Base-by-base conservation (phyloP, 2,797 vertebrate species). In the Peromyscus attwateri region DNA sequence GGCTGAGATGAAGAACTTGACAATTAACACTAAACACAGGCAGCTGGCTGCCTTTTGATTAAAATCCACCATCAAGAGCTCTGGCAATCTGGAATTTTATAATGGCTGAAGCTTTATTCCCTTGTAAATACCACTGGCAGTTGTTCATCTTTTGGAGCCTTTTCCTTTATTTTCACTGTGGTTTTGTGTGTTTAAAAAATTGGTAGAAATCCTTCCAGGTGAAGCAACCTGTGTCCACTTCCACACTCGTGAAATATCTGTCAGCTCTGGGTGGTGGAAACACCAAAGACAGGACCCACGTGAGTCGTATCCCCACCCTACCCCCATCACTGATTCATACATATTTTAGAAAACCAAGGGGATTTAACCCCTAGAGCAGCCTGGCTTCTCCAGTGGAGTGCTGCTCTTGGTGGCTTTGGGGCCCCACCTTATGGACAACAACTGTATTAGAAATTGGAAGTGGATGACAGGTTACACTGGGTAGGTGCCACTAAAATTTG, bases 41-140 rank as follows among this genome's bases (percentile, higher is more conserved):
- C 97, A 98, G 95, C 97, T 96, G 96, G 94, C 89, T 97, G 92
- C 89, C 60, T 97, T 97, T 97, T 97, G 97, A 98, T 96, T 95
- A 95, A 96, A 98, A 95, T 71, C 82, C 70, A 80, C 89, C 96
- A 97, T 97, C 91, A 96, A 95, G 97, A 92, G 91, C 96, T 97
- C 96, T 95, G 95, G 95, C 96, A 97, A 94, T 97, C 93, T 96
- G 94, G 91, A 75, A 82, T 92, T 94, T 70, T 29, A 1, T 77
- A 40, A 92, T 46, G 81, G 70, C 95, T 87, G 70, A 91, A 87
- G 87, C 25, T 87, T 90, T 13, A 87, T 29, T 40, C 92, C 25
- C 37, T 23, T 1, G 3, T 55, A 37, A 87, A 66, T 68, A 46
- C 19, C 68, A 91, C 40, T 66, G 49, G 85, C 85, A 93, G 43